Percentiles rank a stretch among this genome's conserved stretches.
These are phyloP conservation scores for Alca torda DNA, from an alignment of 2,797 vertebrate species.

Conservation along the genomic window DNA sequence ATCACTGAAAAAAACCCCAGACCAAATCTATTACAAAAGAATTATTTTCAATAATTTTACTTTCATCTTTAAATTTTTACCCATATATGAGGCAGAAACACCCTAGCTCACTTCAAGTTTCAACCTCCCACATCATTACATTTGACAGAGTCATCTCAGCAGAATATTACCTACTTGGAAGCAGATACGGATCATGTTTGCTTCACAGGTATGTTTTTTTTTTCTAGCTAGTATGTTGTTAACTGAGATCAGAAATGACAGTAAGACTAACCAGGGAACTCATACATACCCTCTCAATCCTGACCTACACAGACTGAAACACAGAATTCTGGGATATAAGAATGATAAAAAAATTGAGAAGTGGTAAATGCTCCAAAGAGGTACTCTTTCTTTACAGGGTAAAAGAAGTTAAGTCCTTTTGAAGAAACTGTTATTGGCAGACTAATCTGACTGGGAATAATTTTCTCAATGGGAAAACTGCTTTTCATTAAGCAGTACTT, in stretches of 20 bases:
- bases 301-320: not conserved
- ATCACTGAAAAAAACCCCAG: not conserved
- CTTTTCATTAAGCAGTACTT: conserved; percentile 28
- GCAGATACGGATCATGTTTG: not conserved
- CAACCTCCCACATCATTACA: not conserved
- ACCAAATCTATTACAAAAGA: not conserved
- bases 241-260: not conserved
- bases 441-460: conserved; percentile 1
- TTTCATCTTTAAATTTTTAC: not conserved
- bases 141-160: not conserved
- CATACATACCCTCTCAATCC: not conserved
- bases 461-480: conserved; percentile 33
- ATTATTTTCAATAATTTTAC: not conserved
- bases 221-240: not conserved
- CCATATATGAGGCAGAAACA: not conserved
- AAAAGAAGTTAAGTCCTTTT: not conserved
- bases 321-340: not conserved
- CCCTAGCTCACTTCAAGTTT: not conserved
- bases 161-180: not conserved
- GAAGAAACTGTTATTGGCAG: not conserved
- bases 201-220: not conserved
- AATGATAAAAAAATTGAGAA: not conserved
- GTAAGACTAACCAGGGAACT: not conserved
- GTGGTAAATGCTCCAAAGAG: not conserved
- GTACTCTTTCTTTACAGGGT: not conserved